Evolutionary conservation across 2,888 invertebrate species (phyloP).

Genomic region (Hylaea fasciaria): DNA sequence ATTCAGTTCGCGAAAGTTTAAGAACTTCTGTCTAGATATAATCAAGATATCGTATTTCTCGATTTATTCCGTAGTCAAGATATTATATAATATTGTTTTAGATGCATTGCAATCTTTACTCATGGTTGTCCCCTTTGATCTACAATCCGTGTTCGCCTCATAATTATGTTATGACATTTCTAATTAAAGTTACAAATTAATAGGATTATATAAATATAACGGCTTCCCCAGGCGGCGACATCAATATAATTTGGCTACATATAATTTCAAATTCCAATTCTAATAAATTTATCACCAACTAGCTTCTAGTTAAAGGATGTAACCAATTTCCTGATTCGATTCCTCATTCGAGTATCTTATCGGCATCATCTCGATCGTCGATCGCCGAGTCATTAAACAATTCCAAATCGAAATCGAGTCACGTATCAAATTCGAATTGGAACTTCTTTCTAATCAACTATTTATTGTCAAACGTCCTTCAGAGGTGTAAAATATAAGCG

Average conservation of each 20-base stretch:
- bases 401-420: slow-evolving; percentile 71
- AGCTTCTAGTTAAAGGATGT: slow-evolving; percentile 33
- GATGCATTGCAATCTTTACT: too few species aligned
- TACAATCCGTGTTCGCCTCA: too few species aligned
- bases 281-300: slow-evolving; percentile 26
- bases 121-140: too few species aligned
- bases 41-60: too few species aligned
- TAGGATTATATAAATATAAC: not conserved
- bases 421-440: slow-evolving; percentile 76
- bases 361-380: slow-evolving; percentile 51
- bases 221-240: slow-evolving; percentile 6
- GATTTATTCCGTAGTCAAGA: too few species aligned
- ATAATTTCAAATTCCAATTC: not conserved
- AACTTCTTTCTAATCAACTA: slow-evolving; percentile 79
- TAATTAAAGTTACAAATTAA: too few species aligned
- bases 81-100: too few species aligned
- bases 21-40: too few species aligned
- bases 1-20: too few species aligned
- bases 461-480: slow-evolving; percentile 74
- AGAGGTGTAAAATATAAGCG: slow-evolving; percentile 41
- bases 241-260: slow-evolving; percentile 12
- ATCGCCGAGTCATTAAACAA: slow-evolving; percentile 64
- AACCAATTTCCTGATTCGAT: slow-evolving; percentile 39
- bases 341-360: slow-evolving; percentile 38
- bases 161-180: too few species aligned